Evolutionary conservation across 2,113 vertebrate species (phyloP), one percentile per base, ranked within the genome.

Genomic region (Hippocampus abdominalis): DNA sequence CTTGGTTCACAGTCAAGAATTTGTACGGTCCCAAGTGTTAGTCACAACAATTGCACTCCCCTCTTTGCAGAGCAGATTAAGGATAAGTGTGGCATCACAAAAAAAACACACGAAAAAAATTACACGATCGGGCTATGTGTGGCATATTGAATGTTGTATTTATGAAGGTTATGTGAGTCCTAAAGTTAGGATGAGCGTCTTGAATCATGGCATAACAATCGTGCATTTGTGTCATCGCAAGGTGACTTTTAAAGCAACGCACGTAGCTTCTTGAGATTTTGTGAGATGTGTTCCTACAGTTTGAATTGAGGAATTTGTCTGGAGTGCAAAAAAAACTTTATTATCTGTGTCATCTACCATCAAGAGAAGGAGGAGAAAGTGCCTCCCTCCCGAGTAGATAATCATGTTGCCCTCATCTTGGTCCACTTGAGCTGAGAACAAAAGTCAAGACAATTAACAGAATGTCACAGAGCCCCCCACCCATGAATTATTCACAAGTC

Each of bases 401-500:
- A 59, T 78, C 21, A 1, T 53, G 54, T 48, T 69, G 62, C 44
- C 25, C 27, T 67, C 67, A 70, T 69, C 15, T 4, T 20, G 59
- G 27, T 32, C 29, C 32, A 81, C 49, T 64, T 65, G 69, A 84
- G 68, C 78, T 66, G 57, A 64, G 68, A 69, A 75, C 67, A 80
- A 66, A 64, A 51, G 57, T 32, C 66, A 76, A 76, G 68, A 85
- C 69, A 75, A 79, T 69, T 80, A 68, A 76, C 65, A 42, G 61
- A 63, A 42, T 73, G 79, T 66, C 66, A 86, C 81, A 74, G 46
- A 66, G 74, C 29, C 27, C 66, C 56, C 56, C 46, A 51, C 72
- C 53, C 66, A 69, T 93, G 72, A 92, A 93, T 93, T 82, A 93
- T 93, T 93, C 81, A 92, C 60, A 15, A 74, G 80, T 76, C 61